phyloP scores from a whole-genome alignment of 2,888 invertebrate genomes.

The Ptilodon capucinus region DNA sequence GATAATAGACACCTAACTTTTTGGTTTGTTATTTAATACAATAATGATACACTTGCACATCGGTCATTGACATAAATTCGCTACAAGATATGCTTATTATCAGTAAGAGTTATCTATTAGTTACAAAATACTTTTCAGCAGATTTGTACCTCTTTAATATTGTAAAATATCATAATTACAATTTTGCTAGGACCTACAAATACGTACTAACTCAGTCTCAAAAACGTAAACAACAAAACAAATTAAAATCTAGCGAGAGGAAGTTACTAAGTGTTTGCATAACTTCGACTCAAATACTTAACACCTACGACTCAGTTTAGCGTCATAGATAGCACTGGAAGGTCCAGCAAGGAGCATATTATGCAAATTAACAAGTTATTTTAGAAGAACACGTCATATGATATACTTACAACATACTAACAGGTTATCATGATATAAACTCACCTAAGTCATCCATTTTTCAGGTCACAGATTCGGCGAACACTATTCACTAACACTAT shows the following conservation, averaged over 20 bases:
- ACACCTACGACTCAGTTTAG: constrained; percentile 1
- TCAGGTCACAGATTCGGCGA: constrained; percentile 22
- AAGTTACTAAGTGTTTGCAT: background rate
- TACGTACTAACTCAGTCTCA: background rate
- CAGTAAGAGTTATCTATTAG: too few species aligned
- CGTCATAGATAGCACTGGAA: constrained; percentile 11
- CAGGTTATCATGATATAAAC: constrained; percentile 77
- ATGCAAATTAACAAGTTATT: constrained; percentile 49
- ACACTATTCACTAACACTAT: constrained; percentile 26
- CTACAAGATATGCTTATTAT: constrained; percentile 5
- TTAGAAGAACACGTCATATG: constrained; percentile 69
- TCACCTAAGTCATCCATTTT: constrained; percentile 79
- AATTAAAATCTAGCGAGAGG: background rate
- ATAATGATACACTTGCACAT: background rate
- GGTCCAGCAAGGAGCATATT: constrained; percentile 20
- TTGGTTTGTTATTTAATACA: background rate
- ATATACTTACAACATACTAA: constrained; percentile 55
- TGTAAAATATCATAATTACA: background rate
- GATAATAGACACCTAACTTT: too few species aligned
- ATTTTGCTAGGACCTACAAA: background rate
- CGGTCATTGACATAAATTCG: constrained; percentile 29
- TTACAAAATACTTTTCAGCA: background rate
- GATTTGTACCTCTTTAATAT: background rate
- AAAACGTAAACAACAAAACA: background rate
- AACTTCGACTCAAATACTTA: constrained; percentile 1